Base-by-base conservation (phyloP, 1,140 invertebrate species). In the Gryllus bimaculatus region DNA sequence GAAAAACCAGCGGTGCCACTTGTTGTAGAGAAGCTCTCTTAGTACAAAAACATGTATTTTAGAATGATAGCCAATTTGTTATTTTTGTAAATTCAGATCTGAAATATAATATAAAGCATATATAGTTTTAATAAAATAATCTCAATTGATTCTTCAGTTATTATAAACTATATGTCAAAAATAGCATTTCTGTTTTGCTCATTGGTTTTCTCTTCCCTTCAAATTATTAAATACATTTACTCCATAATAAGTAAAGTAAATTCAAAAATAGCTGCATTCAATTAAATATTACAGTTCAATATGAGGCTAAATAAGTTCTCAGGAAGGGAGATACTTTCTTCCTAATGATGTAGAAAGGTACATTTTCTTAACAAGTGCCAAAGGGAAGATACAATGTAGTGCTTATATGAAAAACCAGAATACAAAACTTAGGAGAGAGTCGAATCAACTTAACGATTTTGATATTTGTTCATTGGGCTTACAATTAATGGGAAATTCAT, bases 111-210 rank as follows among this genome's bases (percentile, higher is more conserved):
- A 39, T 39, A 39, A 39, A 39, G 26, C 26, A 39, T 66, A 66
- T 66, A 66, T 66, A 66, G 54, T 66, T 66, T 66, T 66, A 66
- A 66, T 66, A 66, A 66, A 66, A 66, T 66, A 66, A 66, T 66
- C 10, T 66, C 54, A 66, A 66, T 66, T 66, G 26, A 66, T 66
- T 66, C 18, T 66, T 66, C 54, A 66, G 54, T 66, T 66, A 66
- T 66, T 66, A 66, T 66, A 66, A 66, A 66, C 54, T 66, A 18
- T 66, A 13, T 66, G 54, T 66, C 54, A 66, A 66, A 66, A 66
- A 66, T 66, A 66, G 18, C 18, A 66, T 66, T 66, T 66, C 54
- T 66, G 10, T 66, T 66, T 66, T 66, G 54, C 18, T 66, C 54
- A 10, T 39, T 39, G 26, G 18, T 2, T 66, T 66, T 7, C 54